These are phyloP conservation scores for Aplysia californica DNA, from an alignment of 1,140 invertebrate species.

Conservation along the genomic window DNA sequence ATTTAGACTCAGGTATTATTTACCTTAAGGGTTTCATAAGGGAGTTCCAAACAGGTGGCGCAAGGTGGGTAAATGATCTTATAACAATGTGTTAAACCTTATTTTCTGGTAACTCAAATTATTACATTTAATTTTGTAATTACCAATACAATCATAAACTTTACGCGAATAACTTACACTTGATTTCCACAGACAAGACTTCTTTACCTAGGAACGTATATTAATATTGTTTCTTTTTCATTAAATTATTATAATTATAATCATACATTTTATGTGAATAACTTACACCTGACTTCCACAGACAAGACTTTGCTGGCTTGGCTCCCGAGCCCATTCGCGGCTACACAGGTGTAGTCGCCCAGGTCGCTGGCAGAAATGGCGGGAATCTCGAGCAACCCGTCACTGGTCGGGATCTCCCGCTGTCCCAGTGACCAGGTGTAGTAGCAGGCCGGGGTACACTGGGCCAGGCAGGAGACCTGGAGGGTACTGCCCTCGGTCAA, in stretches of 20 bases:
- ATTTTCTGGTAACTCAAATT: no score
- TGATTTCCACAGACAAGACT: conserved; percentile 9
- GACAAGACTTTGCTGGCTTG: conserved; percentile 12
- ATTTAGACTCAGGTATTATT: no score
- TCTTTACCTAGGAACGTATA: conserved; percentile 17
- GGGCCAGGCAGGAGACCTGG: conserved; percentile 18
- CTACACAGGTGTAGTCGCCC: conserved; percentile 28
- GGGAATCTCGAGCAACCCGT: conserved; percentile 24
- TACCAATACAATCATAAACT: no score
- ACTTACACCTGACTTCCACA: conserved; percentile 25
- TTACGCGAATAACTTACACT: conserved; percentile 28
- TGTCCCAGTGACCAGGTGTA: conserved; percentile 21
- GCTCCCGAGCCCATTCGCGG: conserved; percentile 23
- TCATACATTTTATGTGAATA: no score
- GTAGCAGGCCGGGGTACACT: conserved; percentile 25
- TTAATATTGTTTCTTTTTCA: no score
- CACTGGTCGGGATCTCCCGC: neutral
- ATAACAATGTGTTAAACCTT: no score
- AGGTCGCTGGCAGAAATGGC: neutral
- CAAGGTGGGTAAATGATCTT: no score
- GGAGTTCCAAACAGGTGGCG: no score
- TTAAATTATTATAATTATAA: no score
- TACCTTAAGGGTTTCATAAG: no score
- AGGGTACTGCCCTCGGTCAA: conserved; percentile 20
- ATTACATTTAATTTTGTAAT: no score